A percentile compares a stretch with the other conserved stretches of the same genome.
Evolutionary conservation across 2,113 vertebrate species (phyloP).

Genomic region (Sebastes fasciatus): DNA sequence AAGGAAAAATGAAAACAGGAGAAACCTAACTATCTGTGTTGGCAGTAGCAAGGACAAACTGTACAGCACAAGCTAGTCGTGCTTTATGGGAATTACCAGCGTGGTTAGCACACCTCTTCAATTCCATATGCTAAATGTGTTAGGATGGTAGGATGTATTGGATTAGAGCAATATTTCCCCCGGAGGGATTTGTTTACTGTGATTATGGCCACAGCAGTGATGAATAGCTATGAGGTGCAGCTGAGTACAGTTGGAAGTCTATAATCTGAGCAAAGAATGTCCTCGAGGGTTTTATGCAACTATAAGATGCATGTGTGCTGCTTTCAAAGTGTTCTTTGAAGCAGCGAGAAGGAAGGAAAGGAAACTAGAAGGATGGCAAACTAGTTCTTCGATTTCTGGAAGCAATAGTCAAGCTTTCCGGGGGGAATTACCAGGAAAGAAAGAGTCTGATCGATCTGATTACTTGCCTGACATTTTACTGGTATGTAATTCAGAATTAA

Average conservation of each 20-base stretch:
- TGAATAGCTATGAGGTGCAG: slow-evolving; percentile 17
- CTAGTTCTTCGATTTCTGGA: not conserved
- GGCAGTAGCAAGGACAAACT: not conserved
- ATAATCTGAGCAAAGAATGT: slow-evolving; percentile 27
- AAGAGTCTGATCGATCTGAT: not conserved
- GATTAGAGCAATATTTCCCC: slow-evolving; percentile 23
- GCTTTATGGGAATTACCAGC: slow-evolving; percentile 18
- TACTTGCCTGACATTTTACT: slow-evolving; percentile 5
- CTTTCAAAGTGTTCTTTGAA: slow-evolving; percentile 21
- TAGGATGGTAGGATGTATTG: slow-evolving; percentile 6
- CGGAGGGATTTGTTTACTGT: slow-evolving; percentile 29
- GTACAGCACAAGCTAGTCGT: not conserved
- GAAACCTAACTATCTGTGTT: not conserved
- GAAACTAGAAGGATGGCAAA: not conserved
- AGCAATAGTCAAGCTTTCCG: not conserved
- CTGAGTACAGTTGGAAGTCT: slow-evolving; percentile 29
- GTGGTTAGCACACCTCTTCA: slow-evolving; percentile 16
- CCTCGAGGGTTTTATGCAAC: slow-evolving; percentile 36
- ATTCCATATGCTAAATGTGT: slow-evolving; percentile 8
- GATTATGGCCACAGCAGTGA: slow-evolving; percentile 12
- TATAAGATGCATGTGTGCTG: not conserved
- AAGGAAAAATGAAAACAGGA: not conserved
- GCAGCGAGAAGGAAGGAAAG: not conserved
- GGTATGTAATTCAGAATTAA: slow-evolving; percentile 26
- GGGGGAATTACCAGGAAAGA: not conserved